Evolutionary conservation across 2,888 invertebrate genomes (phyloP).

Genomic region (Dusona sp.): DNA sequence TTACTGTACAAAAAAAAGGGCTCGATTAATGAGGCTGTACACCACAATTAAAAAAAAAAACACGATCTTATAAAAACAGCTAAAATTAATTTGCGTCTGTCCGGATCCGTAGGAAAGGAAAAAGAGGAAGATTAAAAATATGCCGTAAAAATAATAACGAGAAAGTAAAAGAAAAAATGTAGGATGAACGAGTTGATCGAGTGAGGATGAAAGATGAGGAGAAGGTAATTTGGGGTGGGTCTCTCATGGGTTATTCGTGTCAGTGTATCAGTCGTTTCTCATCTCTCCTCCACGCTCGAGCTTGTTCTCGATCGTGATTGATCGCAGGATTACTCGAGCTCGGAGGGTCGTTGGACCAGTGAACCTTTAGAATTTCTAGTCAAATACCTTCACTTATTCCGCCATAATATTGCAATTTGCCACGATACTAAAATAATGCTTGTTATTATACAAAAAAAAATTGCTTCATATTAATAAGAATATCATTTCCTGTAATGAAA

Average conservation of each 20-base stretch:
- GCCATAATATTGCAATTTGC: not conserved
- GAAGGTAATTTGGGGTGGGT: constrained; percentile 31
- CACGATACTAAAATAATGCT: not conserved
- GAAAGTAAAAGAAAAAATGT: constrained; percentile 15
- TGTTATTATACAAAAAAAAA: not conserved
- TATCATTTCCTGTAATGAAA: not conserved
- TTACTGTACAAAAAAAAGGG: constrained; percentile 2
- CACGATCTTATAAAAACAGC: not conserved
- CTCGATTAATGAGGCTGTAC: constrained; percentile 39
- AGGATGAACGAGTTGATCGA: not conserved
- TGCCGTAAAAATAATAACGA: constrained; percentile 62
- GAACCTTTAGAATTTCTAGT: constrained; percentile 68
- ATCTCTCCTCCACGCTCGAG: constrained; percentile 58
- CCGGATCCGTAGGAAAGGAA: constrained; percentile 40
- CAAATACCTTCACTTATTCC: not conserved
- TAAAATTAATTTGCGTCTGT: constrained; percentile 29
- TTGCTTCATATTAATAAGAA: not conserved
- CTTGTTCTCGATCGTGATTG: constrained; percentile 71
- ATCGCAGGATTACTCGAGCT: constrained; percentile 65
- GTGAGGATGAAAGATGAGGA: constrained; percentile 68
- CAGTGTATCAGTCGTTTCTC: constrained; percentile 76
- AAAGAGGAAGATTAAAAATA: constrained; percentile 41
- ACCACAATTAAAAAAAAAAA: constrained; percentile 47
- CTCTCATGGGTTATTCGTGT: constrained; percentile 68
- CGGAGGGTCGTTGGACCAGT: constrained; percentile 59